phyloP scores from a whole-genome alignment of 2,113 vertebrate genomes.

The Chauna torquata region DNA sequence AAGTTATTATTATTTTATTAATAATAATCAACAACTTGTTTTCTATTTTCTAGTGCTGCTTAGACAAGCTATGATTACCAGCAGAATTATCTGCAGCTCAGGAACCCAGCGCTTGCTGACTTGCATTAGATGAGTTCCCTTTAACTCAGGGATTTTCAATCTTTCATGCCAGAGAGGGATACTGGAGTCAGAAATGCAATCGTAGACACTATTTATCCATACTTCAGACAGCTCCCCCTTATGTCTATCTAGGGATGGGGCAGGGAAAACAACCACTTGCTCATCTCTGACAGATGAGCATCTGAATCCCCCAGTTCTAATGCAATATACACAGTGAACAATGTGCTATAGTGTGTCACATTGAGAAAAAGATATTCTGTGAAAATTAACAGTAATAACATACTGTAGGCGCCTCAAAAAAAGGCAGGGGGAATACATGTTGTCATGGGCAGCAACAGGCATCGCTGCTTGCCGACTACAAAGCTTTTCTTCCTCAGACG shows the following conservation, averaged over 20 bases:
- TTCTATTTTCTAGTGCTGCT: background rate
- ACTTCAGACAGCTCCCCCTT: conserved; percentile 33
- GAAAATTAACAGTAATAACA: background rate
- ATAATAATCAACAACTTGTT: background rate
- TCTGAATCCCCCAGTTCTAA: background rate
- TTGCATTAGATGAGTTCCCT: background rate
- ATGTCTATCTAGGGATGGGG: background rate
- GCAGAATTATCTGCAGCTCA: background rate
- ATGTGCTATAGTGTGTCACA: background rate
- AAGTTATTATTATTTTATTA: background rate
- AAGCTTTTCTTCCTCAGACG: background rate
- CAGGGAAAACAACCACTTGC: background rate
- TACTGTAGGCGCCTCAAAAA: background rate
- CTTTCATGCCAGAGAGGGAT: background rate
- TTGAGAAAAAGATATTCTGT: background rate
- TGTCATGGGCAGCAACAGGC: background rate
- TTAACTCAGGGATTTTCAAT: background rate
- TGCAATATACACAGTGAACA: background rate
- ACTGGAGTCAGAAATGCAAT: background rate
- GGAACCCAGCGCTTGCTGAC: background rate
- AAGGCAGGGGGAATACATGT: background rate
- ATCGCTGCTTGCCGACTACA: background rate
- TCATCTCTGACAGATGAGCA: background rate
- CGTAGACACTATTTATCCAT: background rate
- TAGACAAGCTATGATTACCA: background rate